A percentile compares a stretch with the other conserved stretches of the same genome.
Evolutionary conservation across 2,113 vertebrate species (phyloP).

Genomic region (Nerophis ophidion): DNA sequence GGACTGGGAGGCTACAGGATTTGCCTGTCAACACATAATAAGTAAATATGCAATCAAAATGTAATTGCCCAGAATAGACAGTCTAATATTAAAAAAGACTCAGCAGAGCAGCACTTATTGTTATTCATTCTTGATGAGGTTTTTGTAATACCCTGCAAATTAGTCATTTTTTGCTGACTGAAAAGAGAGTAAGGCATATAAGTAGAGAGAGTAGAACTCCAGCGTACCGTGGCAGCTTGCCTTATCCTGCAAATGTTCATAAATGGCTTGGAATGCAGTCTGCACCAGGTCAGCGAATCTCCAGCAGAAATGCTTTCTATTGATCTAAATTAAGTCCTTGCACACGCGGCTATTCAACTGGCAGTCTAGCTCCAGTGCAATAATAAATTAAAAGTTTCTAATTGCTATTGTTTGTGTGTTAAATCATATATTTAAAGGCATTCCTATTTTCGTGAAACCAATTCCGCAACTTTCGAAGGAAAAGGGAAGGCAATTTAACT

Average conservation of each 20-base stretch:
- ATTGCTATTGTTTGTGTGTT: neutral
- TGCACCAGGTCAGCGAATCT: slow-evolving; percentile 40
- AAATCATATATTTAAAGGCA: neutral
- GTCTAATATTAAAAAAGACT: neutral
- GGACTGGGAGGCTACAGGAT: neutral
- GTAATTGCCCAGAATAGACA: neutral
- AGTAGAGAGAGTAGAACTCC: slow-evolving; percentile 16
- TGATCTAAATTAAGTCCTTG: slow-evolving; percentile 52
- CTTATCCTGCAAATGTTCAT: slow-evolving; percentile 62
- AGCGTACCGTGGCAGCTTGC: slow-evolving; percentile 15
- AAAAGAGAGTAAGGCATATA: slow-evolving; percentile 19
- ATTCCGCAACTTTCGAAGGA: neutral
- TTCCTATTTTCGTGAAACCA: neutral
- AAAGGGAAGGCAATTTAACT: neutral
- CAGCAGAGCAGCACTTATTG: neutral
- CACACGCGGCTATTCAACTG: slow-evolving; percentile 19
- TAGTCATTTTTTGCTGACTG: slow-evolving; percentile 9
- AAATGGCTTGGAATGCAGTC: slow-evolving; percentile 67
- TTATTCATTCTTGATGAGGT: neutral
- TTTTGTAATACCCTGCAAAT: neutral
- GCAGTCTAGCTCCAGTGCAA: neutral
- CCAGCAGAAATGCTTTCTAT: slow-evolving; percentile 48
- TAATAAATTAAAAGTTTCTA: neutral
- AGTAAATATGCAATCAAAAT: slow-evolving; percentile 1
- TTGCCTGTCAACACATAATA: neutral